Percentiles rank a stretch among this genome's conserved stretches.
Conservation (phyloP, 2,797 vertebrate species). For the Sandelia bainsii region DNA sequence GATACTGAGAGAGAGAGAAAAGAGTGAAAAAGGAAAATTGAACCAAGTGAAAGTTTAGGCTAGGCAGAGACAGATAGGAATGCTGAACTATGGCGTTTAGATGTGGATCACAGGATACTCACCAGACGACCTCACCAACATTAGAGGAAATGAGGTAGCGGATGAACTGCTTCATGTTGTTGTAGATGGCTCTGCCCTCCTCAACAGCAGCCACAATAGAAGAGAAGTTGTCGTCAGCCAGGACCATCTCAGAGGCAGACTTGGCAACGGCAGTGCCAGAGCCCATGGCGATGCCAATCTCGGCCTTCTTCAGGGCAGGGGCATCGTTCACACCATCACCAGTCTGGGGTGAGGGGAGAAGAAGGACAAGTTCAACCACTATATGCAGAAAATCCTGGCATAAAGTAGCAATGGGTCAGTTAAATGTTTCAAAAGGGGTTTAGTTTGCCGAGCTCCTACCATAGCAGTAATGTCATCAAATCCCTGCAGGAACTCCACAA, state of each 20-base stretch:
- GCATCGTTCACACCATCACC: conserved; percentile 97
- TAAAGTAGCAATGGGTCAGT: neutral
- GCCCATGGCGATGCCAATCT: conserved; percentile 98
- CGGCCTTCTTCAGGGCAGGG: conserved; percentile 96
- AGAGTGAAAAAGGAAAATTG: neutral
- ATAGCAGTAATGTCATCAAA: conserved; percentile 95
- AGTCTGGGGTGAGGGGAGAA: conserved; percentile 79
- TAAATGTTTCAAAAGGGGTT: neutral
- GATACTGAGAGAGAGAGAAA: too few relatives aligned
- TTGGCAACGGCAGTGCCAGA: conserved; percentile 97
- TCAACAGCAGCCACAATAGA: conserved; percentile 95
- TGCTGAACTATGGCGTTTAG: neutral
- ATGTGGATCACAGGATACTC: conserved; percentile 60
- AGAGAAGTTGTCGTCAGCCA: conserved; percentile 97
- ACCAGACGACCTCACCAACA: conserved; percentile 97
- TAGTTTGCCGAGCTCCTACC: conserved; percentile 76
- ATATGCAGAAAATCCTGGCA: neutral
- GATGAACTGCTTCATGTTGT: conserved; percentile 99
- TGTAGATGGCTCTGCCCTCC: conserved; percentile 97
- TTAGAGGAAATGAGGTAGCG: conserved; percentile 98
- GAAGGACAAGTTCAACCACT: neutral
- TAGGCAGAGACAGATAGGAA: neutral
- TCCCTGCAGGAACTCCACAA: conserved; percentile 93
- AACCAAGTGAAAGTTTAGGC: neutral
- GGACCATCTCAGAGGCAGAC: conserved; percentile 96